Evolutionary conservation across 2,888 invertebrate genomes (phyloP), one percentile per base, ranked within the genome.

Genomic region (Spicauda simplicius): DNA sequence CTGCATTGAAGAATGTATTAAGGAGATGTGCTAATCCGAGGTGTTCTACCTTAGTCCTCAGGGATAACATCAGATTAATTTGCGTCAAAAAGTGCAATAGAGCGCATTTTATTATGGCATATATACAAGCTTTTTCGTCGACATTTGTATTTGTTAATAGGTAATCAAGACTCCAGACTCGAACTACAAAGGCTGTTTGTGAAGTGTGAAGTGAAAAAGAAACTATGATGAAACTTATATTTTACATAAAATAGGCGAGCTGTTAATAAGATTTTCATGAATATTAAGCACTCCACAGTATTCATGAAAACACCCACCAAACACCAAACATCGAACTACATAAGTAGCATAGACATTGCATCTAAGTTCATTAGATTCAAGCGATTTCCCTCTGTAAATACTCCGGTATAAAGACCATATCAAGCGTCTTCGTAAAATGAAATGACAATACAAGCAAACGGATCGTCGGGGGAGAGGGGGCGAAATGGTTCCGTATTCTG

Each of bases 401-500:
- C 14, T 33, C 16, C 2, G 11, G 8, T 7, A 55, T 30, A 60
- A 48, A 48, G 66, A 48, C 55, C 33, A 66, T 10, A 12, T 37
- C 14, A 48, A 60, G 16, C 7, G 33, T 18, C 30, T 16, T 33
- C 33, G 48, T 12, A 16, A 60, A 55, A 18, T 60, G 48, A 50
- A 66, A 54, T 55, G 66, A 56, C 61, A 67, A 41, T 52, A 54
- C 67, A 25, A 50, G 61, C 69, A 70, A 72, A 72, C 70, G 70
- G 70, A 73, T 73, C 75, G 69, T 67, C 64, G 65, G 66, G 70
- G 71, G 69, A 71, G 66, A 55, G 71, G 72, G 64, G 69, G 71
- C 25, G 52, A 67, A 75, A 76, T 73, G 71, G 76, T 78, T 76
- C 76, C 77, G 77, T 77, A 81, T 79, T 82, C 78, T 76, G 84